These are phyloP conservation scores for Colaptes auratus DNA, from an alignment of 2,113 vertebrate species.

Conservation along the genomic window DNA sequence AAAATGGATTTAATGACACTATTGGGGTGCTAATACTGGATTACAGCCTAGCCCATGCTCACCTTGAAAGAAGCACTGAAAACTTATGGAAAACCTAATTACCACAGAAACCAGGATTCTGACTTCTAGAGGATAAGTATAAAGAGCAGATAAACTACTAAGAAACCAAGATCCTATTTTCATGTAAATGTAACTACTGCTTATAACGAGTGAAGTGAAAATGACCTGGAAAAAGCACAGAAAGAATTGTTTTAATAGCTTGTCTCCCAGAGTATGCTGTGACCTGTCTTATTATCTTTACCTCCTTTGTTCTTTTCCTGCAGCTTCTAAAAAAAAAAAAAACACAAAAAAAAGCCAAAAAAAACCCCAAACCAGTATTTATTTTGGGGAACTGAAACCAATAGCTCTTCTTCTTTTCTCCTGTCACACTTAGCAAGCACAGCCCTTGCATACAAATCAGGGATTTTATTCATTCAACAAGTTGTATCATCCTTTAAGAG, in stretches of 20 bases:
- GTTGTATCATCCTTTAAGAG: background rate
- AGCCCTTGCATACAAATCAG: background rate
- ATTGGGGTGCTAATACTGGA: background rate
- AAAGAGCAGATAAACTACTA: constrained; percentile 11
- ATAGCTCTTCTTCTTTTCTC: background rate
- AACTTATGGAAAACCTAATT: constrained; percentile 33
- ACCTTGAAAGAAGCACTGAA: constrained; percentile 11
- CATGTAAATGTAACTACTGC: constrained; percentile 26
- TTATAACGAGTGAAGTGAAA: constrained; percentile 23
- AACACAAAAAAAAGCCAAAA: too few species aligned
- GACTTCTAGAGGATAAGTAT: constrained; percentile 25
- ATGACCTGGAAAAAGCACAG: constrained; percentile 46
- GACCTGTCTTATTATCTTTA: constrained; percentile 35
- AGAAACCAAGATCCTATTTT: constrained; percentile 40
- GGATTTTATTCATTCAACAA: constrained; percentile 18
- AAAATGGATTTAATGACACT: background rate
- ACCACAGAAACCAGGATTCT: constrained; percentile 9
- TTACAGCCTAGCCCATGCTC: background rate
- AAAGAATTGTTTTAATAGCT: constrained; percentile 41
- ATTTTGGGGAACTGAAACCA: constrained; percentile 37
- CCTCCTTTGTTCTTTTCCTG: constrained; percentile 30
- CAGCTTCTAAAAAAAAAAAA: background rate
- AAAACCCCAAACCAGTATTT: background rate
- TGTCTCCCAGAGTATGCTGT: background rate
- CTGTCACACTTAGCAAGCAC: background rate